A percentile compares a stretch with the other conserved stretches of the same genome.
Conservation (phyloP, 2,797 vertebrate genomes). For the Macroramphosus scolopax region DNA sequence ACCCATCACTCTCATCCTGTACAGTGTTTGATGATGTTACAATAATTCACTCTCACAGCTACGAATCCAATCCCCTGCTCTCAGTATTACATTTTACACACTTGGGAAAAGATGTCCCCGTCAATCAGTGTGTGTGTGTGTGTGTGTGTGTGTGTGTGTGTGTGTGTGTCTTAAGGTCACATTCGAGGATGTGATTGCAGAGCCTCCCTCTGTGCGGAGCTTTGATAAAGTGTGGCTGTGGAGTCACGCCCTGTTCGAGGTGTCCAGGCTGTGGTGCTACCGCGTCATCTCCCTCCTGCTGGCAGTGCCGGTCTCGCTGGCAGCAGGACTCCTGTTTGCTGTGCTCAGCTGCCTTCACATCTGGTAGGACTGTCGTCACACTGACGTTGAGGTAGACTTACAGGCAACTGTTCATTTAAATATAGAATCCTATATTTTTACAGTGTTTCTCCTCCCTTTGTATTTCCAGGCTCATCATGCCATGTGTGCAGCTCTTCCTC, state of each 20-base stretch:
- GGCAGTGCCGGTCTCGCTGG: constrained; percentile 60
- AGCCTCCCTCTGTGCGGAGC: constrained; percentile 64
- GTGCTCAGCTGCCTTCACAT: constrained; percentile 70
- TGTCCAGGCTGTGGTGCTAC: constrained; percentile 65
- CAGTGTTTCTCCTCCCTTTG: constrained; percentile 12
- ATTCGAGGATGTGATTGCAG: constrained; percentile 74
- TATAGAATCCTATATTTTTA: too few species aligned
- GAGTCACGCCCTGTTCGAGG: constrained; percentile 67
- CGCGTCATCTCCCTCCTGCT: constrained; percentile 63
- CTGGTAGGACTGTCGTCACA: constrained; percentile 47
- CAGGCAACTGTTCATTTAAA: not conserved
- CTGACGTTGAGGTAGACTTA: constrained; percentile 3
- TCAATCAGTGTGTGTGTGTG: constrained; percentile 3
- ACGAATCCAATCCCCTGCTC: not conserved
- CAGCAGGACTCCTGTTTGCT: constrained; percentile 61
- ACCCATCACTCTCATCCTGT: not conserved
- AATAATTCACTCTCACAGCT: not conserved
- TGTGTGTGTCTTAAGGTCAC: constrained; percentile 56
- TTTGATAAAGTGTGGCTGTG: constrained; percentile 69
- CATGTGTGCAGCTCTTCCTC: constrained; percentile 61
- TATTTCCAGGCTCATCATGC: constrained; percentile 64
- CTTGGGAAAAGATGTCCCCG: not conserved
- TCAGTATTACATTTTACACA: not conserved
- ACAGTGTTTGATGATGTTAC: not conserved
- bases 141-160: constrained; percentile 17